These are phyloP conservation scores for Blastobasis lacticolella DNA, from an alignment of 2,888 invertebrate species.

Conservation along the genomic window DNA sequence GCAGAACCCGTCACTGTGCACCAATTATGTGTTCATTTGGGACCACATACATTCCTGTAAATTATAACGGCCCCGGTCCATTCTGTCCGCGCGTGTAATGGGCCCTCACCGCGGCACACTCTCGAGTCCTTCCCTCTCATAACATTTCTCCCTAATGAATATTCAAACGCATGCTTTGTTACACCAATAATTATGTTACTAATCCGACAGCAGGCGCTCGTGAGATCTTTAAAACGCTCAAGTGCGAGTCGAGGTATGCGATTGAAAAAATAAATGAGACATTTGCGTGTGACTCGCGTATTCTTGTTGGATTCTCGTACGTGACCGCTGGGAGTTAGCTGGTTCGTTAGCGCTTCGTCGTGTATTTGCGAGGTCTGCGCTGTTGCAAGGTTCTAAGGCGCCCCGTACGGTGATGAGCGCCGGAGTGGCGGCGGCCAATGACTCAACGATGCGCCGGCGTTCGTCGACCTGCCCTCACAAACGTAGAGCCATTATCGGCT, in stretches of 20 bases:
- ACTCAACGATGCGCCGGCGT: constrained; percentile 48
- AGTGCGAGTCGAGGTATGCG: constrained; percentile 13
- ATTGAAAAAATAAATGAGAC: constrained; percentile 18
- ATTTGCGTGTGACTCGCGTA: constrained; percentile 25
- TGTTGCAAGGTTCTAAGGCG: constrained; percentile 12
- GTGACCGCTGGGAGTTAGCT: constrained; percentile 29
- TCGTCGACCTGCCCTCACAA: constrained; percentile 53
- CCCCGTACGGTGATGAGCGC: constrained; percentile 25
- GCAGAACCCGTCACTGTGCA: neutral
- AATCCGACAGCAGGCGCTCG: constrained; percentile 6
- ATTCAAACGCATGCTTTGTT: constrained; percentile 37
- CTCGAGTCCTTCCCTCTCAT: constrained; percentile 34
- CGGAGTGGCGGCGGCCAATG: constrained; percentile 28
- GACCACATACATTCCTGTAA: constrained; percentile 25
- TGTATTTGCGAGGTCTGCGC: constrained; percentile 12
- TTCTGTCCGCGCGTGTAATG: constrained; percentile 30
- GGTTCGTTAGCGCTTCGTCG: constrained; percentile 27
- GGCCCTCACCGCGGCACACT: constrained; percentile 33
- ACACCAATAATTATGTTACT: constrained; percentile 3
- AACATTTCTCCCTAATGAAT: constrained; percentile 33
- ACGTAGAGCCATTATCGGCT: constrained; percentile 38
- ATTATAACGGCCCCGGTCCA: constrained; percentile 27
- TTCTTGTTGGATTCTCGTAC: constrained; percentile 28
- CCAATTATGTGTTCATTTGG: constrained; percentile 16
- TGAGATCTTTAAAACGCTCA: constrained; percentile 10